phyloP scores from a whole-genome alignment of 2,797 vertebrate genomes.

The Anguilla obscura region DNA sequence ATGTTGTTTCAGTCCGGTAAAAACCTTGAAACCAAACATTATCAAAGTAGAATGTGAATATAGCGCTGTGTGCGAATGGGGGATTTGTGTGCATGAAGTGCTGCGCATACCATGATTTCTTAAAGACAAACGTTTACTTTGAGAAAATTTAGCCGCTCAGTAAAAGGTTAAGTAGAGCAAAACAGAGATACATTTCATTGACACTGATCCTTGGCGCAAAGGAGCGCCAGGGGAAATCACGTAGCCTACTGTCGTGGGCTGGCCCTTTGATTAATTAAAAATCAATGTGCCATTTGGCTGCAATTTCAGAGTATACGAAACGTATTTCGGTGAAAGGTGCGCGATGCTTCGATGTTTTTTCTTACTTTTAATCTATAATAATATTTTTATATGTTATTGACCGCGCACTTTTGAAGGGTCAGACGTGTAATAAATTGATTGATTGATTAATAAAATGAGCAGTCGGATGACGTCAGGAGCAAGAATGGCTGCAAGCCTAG shows the following conservation, averaged over 20 bases:
- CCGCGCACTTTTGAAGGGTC: constrained; percentile 58
- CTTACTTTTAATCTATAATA: constrained; percentile 70
- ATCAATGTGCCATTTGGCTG: constrained; percentile 81
- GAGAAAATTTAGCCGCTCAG: constrained; percentile 70
- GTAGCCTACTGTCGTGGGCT: constrained; percentile 54
- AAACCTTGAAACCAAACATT: too few relatives aligned
- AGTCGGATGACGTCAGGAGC: neutral
- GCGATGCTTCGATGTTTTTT: constrained; percentile 58
- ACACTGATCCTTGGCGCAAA: constrained; percentile 82
- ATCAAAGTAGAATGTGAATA: neutral
- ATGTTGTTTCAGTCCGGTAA: too few relatives aligned
- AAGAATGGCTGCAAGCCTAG: neutral
- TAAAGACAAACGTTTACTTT: constrained; percentile 75
- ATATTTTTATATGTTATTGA: constrained; percentile 72
- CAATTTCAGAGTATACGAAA: too few relatives aligned
- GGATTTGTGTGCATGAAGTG: neutral
- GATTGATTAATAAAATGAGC: constrained; percentile 50
- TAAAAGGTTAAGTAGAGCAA: constrained; percentile 77
- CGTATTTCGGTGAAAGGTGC: constrained; percentile 67
- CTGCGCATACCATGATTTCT: constrained; percentile 36
- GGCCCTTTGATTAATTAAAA: constrained; percentile 77
- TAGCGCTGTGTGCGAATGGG: neutral
- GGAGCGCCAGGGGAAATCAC: constrained; percentile 83
- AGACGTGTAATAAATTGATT: constrained; percentile 63
- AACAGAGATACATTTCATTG: constrained; percentile 81